Percentiles rank a stretch among this genome's conserved stretches.
These are phyloP conservation scores for cattle (Bos taurus) DNA, from an alignment of 2,113 vertebrate species.

Conservation along the genomic window DNA sequence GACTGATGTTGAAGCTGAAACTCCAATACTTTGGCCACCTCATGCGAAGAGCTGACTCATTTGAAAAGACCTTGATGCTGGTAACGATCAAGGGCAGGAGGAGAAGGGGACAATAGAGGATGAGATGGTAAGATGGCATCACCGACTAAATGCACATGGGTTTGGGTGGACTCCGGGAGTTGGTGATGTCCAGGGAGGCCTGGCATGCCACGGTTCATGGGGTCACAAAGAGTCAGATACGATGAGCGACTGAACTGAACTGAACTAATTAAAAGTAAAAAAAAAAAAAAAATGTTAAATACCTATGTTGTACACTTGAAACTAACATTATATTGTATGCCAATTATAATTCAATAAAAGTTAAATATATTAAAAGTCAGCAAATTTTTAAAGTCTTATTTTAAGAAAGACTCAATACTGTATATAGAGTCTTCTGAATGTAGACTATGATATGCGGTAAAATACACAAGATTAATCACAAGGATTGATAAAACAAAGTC, in stretches of 20 bases:
- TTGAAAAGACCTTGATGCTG: not conserved
- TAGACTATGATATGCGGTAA: not conserved
- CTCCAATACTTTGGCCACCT: not conserved
- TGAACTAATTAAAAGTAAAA: not conserved
- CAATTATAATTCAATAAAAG: not conserved
- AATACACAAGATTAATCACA: not conserved
- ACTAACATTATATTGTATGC: not conserved
- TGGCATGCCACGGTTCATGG: not conserved
- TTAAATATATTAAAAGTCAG: not conserved
- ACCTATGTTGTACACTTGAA: not conserved
- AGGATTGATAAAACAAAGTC: not conserved
- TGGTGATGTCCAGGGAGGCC: not conserved
- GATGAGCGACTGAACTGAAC: not conserved
- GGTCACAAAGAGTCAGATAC: not conserved
- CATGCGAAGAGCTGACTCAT: fast-evolving
- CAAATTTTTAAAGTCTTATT: not conserved
- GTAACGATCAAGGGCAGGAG: not conserved
- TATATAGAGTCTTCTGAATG: not conserved
- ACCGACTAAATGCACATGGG: not conserved
- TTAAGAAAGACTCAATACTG: not conserved
- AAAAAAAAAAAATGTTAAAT: not conserved
- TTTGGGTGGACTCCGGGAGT: not conserved
- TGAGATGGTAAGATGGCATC: not conserved
- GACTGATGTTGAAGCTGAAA: not conserved
- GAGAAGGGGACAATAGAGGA: not conserved